Evolutionary conservation across 2,797 vertebrate species (phyloP), one percentile per base, ranked within the genome.

Genomic region (Odontamblyopus rebecca): DNA sequence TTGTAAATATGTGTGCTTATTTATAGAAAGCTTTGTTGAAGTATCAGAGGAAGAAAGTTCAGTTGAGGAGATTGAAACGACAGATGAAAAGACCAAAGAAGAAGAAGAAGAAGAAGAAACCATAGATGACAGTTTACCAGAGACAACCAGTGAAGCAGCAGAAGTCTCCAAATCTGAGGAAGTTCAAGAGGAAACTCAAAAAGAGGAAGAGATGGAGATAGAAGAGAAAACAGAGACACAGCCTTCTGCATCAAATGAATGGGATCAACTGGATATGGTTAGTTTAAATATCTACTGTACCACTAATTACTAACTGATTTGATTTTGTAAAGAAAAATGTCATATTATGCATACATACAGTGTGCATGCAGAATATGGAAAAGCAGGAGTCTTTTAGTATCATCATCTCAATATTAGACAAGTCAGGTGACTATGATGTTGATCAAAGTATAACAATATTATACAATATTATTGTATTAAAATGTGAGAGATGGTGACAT

Each of bases 11-110:
- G 11, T 61, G 0, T 32, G 2, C 72, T 2, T 83, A 61, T 72
- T 62, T 35, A 18, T 82, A 98, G 96, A 94, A 78, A 96, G 96
- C 80, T 98, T 99, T 82, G 88, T 98, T 32, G 96, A 98, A 83
- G 96, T 99, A 50, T 93, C 93, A 38, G 91, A 91, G 63, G 62
- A 90, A 63, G 88, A 93, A 73, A 82, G 86, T 74, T 76, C 72
- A 85, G 92, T 13, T 7, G 79, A 69, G 18, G 57, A 60, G 0
- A 77, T 86, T 35, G 88, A 78, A 38, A 87, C 91, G 85, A 76
- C 91, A 70, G 67, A 57, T 44, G 64, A 70, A 9, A 68, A 63
- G 16, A 81, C 83, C 4, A 3, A 38, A 1, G 81, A 86, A 38
- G 93, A 93, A 53, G 84, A 71, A 67, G 48, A 38, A 1, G 81